phyloP scores from a whole-genome alignment of 2,113 vertebrate species.

The Pseudopipra pipra region DNA sequence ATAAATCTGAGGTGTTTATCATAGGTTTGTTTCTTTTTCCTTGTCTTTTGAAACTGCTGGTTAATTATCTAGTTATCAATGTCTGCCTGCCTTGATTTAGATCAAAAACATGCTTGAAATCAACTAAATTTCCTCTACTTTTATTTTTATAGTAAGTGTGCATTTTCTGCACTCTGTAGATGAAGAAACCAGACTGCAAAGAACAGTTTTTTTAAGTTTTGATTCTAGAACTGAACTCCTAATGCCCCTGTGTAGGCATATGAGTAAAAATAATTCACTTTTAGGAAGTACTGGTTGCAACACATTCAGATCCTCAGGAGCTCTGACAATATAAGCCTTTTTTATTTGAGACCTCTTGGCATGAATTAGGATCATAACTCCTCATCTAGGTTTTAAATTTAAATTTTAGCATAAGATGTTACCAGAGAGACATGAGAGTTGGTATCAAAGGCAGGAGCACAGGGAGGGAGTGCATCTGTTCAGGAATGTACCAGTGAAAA shows the following conservation, averaged over 20 bases:
- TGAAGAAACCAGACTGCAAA: neutral
- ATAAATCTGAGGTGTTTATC: neutral
- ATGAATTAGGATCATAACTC: neutral
- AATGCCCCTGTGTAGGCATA: neutral
- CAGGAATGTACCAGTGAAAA: neutral
- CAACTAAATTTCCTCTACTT: neutral
- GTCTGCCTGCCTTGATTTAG: neutral
- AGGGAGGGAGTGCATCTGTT: neutral
- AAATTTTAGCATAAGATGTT: neutral
- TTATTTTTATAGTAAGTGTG: neutral
- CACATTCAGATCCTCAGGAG: neutral
- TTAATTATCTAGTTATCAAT: neutral
- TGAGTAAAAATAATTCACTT: neutral
- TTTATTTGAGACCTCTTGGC: neutral
- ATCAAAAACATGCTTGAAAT: neutral
- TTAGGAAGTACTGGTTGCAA: neutral
- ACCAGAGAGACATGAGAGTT: neutral
- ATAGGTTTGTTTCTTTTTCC: neutral
- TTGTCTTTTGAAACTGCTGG: neutral
- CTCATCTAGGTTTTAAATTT: neutral
- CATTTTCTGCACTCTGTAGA: neutral
- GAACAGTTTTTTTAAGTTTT: neutral
- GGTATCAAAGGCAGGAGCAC: neutral
- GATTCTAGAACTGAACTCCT: neutral
- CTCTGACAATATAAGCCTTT: neutral